phyloP scores from a whole-genome alignment of 2,797 vertebrate genomes.

The Diplodus puntazzo region DNA sequence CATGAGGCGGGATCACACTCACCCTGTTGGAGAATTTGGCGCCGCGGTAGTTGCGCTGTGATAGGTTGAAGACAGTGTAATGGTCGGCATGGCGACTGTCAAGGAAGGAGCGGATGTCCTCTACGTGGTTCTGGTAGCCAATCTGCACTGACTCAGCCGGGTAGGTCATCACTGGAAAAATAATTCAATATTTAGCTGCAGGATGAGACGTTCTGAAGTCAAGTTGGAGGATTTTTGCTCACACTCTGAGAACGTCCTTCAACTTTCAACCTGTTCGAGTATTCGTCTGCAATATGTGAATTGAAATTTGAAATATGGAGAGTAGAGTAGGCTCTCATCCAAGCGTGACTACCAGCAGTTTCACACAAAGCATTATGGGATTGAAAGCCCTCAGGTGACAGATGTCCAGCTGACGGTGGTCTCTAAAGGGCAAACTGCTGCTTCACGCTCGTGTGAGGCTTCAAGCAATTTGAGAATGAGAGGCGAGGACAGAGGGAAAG shows the following conservation, averaged over 20 bases:
- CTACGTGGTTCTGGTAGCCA: conserved; percentile 97
- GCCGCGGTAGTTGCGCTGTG: conserved; percentile 96
- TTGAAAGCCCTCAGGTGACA: conserved; percentile 24
- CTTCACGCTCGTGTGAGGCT: conserved; percentile 8
- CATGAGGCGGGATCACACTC: conserved; percentile 59
- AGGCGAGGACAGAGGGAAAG: neutral
- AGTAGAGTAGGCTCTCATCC: conserved; percentile 2
- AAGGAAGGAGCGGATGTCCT: conserved; percentile 96
- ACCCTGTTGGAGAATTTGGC: conserved; percentile 99
- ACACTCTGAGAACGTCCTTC: neutral
- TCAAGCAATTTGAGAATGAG: conserved; percentile 4
- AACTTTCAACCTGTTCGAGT: neutral
- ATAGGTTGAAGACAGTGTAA: conserved; percentile 99
- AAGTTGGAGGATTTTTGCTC: neutral
- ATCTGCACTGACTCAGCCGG: conserved; percentile 95
- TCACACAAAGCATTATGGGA: conserved; percentile 38
- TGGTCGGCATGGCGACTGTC: conserved; percentile 97
- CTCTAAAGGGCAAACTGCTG: conserved; percentile 35
- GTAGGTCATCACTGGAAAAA: conserved; percentile 94
- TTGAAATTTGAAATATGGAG: neutral
- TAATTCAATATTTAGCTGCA: neutral
- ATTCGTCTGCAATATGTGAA: neutral
- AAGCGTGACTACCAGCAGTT: conserved; percentile 13
- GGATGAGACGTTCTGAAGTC: neutral
- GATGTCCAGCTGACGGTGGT: conserved; percentile 26